Evolutionary conservation across 2,113 vertebrate genomes (phyloP).

Genomic region (Cebus imitator): DNA sequence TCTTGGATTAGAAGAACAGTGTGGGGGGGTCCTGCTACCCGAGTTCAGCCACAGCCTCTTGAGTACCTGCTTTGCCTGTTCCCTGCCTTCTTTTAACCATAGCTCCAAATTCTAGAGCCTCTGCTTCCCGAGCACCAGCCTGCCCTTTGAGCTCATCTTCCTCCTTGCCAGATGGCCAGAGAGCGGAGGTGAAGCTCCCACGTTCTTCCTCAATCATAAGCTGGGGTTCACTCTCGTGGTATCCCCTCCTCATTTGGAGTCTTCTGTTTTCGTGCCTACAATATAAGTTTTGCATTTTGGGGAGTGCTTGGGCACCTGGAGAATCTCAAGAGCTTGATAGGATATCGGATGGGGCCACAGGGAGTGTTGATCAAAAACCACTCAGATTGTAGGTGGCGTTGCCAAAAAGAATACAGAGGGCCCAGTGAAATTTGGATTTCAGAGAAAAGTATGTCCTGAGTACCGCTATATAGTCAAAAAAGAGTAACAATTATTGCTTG

Average conservation of each 20-base stretch:
- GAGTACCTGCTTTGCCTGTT: background rate
- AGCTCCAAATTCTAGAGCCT: background rate
- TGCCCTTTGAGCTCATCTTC: background rate
- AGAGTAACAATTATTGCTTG: background rate
- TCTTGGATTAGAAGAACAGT: background rate
- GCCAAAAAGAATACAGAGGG: background rate
- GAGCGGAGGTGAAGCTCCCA: background rate
- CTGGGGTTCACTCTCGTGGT: background rate
- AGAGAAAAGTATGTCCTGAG: background rate
- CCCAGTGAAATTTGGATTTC: background rate
- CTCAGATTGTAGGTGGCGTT: background rate
- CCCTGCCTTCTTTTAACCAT: background rate
- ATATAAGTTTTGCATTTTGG: background rate
- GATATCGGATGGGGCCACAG: background rate
- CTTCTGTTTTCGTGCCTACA: background rate
- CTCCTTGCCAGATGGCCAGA: background rate
- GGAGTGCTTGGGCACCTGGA: background rate
- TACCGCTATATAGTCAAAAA: background rate
- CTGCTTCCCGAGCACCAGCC: background rate
- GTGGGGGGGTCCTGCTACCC: background rate
- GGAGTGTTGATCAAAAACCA: background rate
- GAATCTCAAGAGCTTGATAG: background rate
- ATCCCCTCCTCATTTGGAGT: background rate
- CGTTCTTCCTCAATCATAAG: background rate
- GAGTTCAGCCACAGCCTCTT: background rate